These are phyloP conservation scores for Condylostylus longicornis DNA, from an alignment of 1,140 invertebrate genomes.

Conservation along the genomic window DNA sequence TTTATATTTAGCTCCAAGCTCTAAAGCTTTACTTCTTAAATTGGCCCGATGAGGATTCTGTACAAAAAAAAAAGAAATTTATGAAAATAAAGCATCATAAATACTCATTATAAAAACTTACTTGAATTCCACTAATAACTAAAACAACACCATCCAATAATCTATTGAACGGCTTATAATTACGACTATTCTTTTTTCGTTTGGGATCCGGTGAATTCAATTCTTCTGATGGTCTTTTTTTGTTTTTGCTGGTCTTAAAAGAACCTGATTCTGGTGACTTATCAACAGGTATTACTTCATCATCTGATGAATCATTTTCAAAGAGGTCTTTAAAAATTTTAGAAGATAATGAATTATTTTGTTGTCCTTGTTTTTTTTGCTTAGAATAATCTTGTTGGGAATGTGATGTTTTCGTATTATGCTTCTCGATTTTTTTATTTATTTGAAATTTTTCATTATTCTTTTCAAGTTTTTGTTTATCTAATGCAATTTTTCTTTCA, in stretches of 20 bases:
- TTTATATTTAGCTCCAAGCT: conserved; percentile 67
- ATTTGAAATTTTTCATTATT: conserved; percentile 6
- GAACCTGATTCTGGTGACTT: conserved; percentile 7
- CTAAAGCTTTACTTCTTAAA: conserved; percentile 50
- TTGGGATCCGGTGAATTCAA: too few relatives aligned
- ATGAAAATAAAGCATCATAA: not conserved
- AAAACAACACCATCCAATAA: conserved; percentile 54
- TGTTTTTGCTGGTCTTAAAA: conserved; percentile 6
- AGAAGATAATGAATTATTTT: too few relatives aligned
- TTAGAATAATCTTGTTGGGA: conserved; percentile 3
- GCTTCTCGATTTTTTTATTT: conserved; percentile 7
- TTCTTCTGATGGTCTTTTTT: too few relatives aligned
- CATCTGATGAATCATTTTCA: too few relatives aligned
- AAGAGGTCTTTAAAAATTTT: too few relatives aligned
- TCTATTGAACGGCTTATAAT: conserved; percentile 38
- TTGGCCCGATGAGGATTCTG: conserved; percentile 60
- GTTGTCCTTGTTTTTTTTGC: not conserved
- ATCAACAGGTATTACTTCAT: too few relatives aligned
- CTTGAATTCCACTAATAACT: conserved; percentile 64
- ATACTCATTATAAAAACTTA: not conserved
- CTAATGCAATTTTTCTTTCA: conserved; percentile 36
- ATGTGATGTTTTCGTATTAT: conserved; percentile 7
- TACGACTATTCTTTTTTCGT: too few relatives aligned
- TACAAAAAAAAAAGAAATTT: not conserved
- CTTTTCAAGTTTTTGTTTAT: conserved; percentile 24